Percentiles rank a stretch among this genome's conserved stretches.
Evolutionary conservation across 64 coral and sea anemone species (phyloP).

Genomic region (Montipora capricornis): DNA sequence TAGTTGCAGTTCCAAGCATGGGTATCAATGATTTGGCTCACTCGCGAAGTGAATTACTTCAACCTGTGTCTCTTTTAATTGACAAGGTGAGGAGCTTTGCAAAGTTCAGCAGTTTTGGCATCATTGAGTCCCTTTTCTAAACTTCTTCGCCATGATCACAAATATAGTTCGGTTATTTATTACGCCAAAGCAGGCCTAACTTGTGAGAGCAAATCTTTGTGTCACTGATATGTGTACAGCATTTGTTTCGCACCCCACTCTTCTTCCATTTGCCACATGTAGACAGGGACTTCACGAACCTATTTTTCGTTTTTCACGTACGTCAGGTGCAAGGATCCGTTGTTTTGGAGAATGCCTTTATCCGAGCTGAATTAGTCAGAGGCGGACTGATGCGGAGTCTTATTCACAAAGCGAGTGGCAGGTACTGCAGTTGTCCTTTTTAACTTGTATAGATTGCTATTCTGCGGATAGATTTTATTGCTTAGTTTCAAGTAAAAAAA

Average conservation of each 20-base stretch:
- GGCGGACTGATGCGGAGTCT: slow-evolving; percentile 40
- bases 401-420: slow-evolving; percentile 53
- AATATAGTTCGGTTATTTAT: too few species aligned
- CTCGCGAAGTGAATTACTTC: neutral
- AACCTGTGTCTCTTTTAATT: neutral
- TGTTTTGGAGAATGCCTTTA: slow-evolving; percentile 32
- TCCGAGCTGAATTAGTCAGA: slow-evolving; percentile 37
- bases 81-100: slow-evolving; percentile 47
- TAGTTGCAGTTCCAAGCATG: slow-evolving; percentile 76
- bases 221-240: too few species aligned
- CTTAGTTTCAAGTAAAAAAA: neutral
- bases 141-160: too few species aligned
- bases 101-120: neutral
- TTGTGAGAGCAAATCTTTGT: too few species aligned
- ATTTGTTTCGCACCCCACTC: too few species aligned
- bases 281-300: too few species aligned
- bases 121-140: neutral
- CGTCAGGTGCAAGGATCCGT: slow-evolving; percentile 2
- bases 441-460: neutral
- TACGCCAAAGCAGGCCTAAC: too few species aligned
- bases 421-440: neutral
- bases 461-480: too few species aligned
- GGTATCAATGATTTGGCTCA: slow-evolving; percentile 17
- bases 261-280: too few species aligned
- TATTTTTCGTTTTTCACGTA: too few species aligned